Base-by-base conservation (phyloP, 92 coral and sea anemone genomes). In the Porites lobata region DNA sequence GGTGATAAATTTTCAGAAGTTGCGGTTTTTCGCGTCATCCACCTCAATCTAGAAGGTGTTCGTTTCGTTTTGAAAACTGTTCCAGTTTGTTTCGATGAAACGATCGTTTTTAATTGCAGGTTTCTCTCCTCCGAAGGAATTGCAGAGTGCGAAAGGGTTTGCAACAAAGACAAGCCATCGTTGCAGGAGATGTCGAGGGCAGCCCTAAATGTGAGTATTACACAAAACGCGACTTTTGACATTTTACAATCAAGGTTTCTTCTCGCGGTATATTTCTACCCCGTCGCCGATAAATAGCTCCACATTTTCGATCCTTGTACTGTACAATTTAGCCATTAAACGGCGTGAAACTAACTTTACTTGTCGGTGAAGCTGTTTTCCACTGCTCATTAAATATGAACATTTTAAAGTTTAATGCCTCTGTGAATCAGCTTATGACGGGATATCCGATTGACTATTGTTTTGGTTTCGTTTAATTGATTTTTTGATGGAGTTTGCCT, bases 61-160 rank as follows among this genome's bases (percentile, higher is more conserved):
- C 78, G 77, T 38, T 38, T 32, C 56, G 26, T 26, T 43, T 82
- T 6, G 63, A 69, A 56, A 72, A 58, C 86, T 82, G 86, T 84
- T 84, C 63, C 43, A 53, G 51, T 66, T 73, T 73, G 59, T 54
- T 15, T 59, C 59, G 50, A 77, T 77, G 47, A 58, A 75, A 65
- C 64, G 79, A 80, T 74, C 58, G 69, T 67, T 57, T 90, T 53
- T 38, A 74, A 73, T 47, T 62, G 89, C 74, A 95, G 98, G 98
- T 95, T 90, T 95, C 98, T 95, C 93, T 95, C 95, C 74, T 66
- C 93, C 86, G 98, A 95, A 91, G 99, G 98, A 71, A 82, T 97
- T 85, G 98, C 98, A 72, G 96, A 95, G 83, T 97, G 98, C 88
- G 89, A 92, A 87, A 92, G 87, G 86, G 95, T 90, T 54, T 92